Evolutionary conservation across 2,113 vertebrate genomes (phyloP), one percentile per base, ranked within the genome.

Genomic region (Pedetes capensis): DNA sequence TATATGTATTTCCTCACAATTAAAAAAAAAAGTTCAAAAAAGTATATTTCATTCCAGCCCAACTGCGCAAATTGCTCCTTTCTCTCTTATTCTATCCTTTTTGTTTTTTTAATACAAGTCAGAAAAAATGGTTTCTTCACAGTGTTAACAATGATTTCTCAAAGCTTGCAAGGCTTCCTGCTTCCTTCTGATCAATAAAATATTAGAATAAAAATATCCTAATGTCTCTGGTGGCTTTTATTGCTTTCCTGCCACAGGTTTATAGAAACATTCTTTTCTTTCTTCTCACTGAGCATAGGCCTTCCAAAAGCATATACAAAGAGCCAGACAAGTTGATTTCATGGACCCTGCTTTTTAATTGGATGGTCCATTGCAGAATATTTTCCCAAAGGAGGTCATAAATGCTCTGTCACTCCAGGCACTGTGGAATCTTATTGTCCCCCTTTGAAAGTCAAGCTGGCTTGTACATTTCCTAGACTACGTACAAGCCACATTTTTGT

Each of bases 131-230:
- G 4, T 12, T 44, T 83, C 37, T 32, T 64, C 6, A n/a, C 42
- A 39, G 34, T 39, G 9, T 61, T 47, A 55, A 86, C 80, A 69
- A 51, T n/a, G 32, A 51, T 72, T 94, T 74, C 85, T 90, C 1
- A 0, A 91, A n/a, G 1, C 66, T 55, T 80, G 14, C 23, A 51
- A 42, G n/a, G 18, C n/a, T 91, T 71, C 25, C 51, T 92, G 78
- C 32, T 18, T 90, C 69, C 34, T 78, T 5, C 80, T 63, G 23
- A 66, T 88, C 72, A 91, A 51, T n/a, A 57, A 82, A 75, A 87
- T 79, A 63, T 85, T 39, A 94, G 76, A 88, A 76, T 81, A 88
- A 71, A 93, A 69, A 83, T 87, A 66, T 51, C 39, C 75, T 37
- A 78, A 76, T 47, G 42, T 84, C 51, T 84, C 63, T 34, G 6